These are phyloP conservation scores for Microcebus griseorufus DNA, from an alignment of 2,113 vertebrate species.

Conservation along the genomic window DNA sequence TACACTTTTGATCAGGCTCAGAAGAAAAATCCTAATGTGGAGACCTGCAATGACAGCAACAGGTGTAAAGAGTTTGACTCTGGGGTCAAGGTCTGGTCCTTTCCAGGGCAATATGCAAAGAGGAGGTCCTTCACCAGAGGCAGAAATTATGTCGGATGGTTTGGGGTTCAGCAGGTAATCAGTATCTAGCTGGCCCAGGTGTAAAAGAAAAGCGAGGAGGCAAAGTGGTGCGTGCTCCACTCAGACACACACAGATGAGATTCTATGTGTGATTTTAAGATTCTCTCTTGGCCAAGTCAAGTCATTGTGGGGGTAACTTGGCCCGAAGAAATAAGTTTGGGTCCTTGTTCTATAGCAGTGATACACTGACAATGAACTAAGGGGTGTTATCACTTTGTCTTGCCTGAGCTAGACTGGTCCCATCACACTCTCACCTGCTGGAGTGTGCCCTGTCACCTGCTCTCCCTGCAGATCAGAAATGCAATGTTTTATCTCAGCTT, in stretches of 20 bases:
- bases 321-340: neutral
- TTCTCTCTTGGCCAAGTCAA: neutral
- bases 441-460: accelerated
- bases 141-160: no score
- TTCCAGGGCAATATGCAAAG: neutral
- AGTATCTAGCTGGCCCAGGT: neutral
- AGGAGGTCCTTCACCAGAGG: neutral
- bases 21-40: neutral
- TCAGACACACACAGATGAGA: neutral
- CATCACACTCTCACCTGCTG: no score
- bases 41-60: no score
- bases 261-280: neutral
- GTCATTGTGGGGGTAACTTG: accelerated
- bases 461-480: neutral
- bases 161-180: neutral
- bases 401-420: accelerated
- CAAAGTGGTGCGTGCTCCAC: accelerated
- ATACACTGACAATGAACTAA: accelerated
- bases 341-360: accelerated
- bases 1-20: neutral
- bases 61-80: neutral
- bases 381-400: accelerated
- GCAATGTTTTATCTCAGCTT: neutral
- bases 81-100: neutral
- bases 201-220: accelerated